Conservation (phyloP, 2,113 vertebrate genomes). For the Oncorhynchus tshawytscha region DNA sequence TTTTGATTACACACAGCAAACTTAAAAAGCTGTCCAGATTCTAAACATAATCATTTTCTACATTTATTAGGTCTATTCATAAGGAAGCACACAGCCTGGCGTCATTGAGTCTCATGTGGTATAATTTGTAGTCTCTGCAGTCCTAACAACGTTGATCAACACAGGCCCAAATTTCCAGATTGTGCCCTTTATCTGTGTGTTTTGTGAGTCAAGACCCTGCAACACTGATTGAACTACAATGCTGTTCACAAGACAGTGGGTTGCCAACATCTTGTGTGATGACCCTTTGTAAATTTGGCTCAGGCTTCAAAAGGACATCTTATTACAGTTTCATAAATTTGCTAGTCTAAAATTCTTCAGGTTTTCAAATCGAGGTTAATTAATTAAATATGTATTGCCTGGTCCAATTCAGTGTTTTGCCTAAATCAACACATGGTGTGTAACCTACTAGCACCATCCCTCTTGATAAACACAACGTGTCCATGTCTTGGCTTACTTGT, state of each 20-base stretch:
- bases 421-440: conserved; percentile 23
- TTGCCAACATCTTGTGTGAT: neutral
- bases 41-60: neutral
- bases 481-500: conserved; percentile 42
- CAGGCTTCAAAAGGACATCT: neutral
- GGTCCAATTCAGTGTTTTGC: neutral
- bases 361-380: neutral
- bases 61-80: neutral
- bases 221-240: neutral
- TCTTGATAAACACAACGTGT: conserved; percentile 67
- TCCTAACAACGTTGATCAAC: neutral
- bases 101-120: no score
- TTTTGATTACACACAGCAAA: no score
- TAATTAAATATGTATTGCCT: conserved; percentile 1
- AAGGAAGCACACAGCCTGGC: neutral
- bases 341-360: neutral
- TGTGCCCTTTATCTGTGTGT: neutral
- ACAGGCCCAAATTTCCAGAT: neutral
- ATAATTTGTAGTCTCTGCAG: neutral
- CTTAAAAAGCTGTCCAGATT: no score
- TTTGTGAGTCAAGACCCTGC: neutral
- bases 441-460: conserved; percentile 56
- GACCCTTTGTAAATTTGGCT: neutral
- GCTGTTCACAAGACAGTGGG: neutral
- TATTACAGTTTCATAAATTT: neutral